Evolutionary conservation across 2,888 invertebrate species (phyloP).

Genomic region (Perizoma flavofasciatum): DNA sequence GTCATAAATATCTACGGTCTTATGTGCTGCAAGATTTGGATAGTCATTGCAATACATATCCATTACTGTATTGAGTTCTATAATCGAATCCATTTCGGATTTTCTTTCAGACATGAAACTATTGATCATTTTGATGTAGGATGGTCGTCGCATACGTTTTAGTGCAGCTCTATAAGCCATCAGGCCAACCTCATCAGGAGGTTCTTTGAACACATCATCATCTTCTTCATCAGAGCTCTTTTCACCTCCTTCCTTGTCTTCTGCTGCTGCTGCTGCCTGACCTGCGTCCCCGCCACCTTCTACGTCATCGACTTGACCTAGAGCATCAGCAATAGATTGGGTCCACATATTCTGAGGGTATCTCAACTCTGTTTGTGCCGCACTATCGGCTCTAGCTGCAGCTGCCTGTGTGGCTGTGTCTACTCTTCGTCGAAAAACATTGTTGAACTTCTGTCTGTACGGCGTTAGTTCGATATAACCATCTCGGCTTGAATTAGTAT

Average conservation of each 20-base stretch:
- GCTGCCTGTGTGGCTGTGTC: constrained; percentile 84
- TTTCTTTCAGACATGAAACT: constrained; percentile 54
- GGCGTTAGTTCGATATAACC: constrained; percentile 87
- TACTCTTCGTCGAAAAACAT: constrained; percentile 82
- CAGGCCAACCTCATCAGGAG: constrained; percentile 61
- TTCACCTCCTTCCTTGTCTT: constrained; percentile 33
- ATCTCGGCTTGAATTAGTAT: constrained; percentile 84
- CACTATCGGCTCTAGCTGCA: constrained; percentile 67
- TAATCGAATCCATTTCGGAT: constrained; percentile 62
- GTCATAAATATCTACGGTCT: constrained; percentile 58
- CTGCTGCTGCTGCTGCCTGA: constrained; percentile 35
- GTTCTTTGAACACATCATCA: constrained; percentile 47
- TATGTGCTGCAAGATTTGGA: constrained; percentile 69
- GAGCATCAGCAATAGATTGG: constrained; percentile 81
- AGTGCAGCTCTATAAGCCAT: constrained; percentile 60
- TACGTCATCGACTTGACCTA: constrained; percentile 53
- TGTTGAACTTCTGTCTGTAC: constrained; percentile 81
- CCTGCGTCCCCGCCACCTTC: constrained; percentile 63
- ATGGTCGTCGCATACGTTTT: constrained; percentile 63
- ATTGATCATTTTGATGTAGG: constrained; percentile 65
- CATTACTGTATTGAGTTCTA: constrained; percentile 77
- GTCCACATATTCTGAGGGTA: constrained; percentile 88
- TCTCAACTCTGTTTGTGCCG: constrained; percentile 87
- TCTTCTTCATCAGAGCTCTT: constrained; percentile 56
- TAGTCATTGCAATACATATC: constrained; percentile 87